Percentiles rank a stretch among this genome's conserved stretches.
Evolutionary conservation across 2,113 vertebrate species (phyloP).

Genomic region (Eubucco bourcierii): DNA sequence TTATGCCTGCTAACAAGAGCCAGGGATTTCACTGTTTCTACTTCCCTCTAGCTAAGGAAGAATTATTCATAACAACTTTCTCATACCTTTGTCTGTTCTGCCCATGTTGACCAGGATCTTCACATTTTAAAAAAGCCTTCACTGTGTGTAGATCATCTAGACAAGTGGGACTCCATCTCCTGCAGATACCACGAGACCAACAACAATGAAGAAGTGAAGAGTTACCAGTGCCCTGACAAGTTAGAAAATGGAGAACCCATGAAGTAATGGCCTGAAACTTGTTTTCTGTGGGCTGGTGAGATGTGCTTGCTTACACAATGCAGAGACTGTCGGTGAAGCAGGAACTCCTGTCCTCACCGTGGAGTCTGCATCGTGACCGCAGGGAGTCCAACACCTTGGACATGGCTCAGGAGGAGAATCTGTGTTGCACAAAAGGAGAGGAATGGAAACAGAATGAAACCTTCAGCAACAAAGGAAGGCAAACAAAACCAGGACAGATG

Average conservation of each 20-base stretch:
- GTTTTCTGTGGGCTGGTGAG: not conserved
- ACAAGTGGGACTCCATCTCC: not conserved
- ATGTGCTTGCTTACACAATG: not conserved
- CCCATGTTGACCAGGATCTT: not conserved
- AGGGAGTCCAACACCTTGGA: slow-evolving; percentile 58
- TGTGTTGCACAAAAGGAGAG: slow-evolving; percentile 22
- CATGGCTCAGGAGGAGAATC: slow-evolving; percentile 25
- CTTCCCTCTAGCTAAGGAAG: not conserved
- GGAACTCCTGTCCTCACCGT: not conserved
- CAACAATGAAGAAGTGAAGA: not conserved
- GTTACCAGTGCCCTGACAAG: not conserved
- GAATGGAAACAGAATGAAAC: slow-evolving; percentile 28
- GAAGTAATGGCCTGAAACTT: slow-evolving; percentile 3
- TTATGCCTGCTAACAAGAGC: not conserved
- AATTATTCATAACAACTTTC: not conserved
- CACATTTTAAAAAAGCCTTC: not conserved
- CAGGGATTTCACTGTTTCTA: not conserved
- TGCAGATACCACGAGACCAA: not conserved
- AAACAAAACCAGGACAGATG: slow-evolving; percentile 55
- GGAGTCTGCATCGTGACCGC: not conserved
- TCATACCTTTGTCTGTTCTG: not conserved
- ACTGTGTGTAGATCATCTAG: not conserved
- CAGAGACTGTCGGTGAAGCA: slow-evolving; percentile 9
- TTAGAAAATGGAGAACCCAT: not conserved
- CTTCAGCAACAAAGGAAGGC: slow-evolving; percentile 1